Percentiles rank a stretch among this genome's conserved stretches.
Evolutionary conservation across 1,140 invertebrate species (phyloP).

Genomic region (Danaus melanippus): DNA sequence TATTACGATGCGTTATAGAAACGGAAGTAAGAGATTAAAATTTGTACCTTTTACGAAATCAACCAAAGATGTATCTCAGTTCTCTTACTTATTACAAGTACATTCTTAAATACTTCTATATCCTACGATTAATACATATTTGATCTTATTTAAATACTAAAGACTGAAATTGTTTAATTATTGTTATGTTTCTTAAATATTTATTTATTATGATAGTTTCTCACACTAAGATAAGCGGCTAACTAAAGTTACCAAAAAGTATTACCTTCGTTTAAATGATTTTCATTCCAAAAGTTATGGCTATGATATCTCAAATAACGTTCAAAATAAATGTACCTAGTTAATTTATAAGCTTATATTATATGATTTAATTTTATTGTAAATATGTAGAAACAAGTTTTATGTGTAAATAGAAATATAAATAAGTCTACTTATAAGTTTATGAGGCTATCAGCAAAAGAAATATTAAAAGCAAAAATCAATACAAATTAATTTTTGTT

Average conservation of each 20-base stretch:
- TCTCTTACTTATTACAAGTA: constrained; percentile 6
- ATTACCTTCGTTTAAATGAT: constrained; percentile 55
- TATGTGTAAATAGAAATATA: constrained; percentile 40
- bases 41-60: constrained; percentile 19
- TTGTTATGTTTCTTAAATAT: constrained; percentile 59
- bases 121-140: constrained; percentile 8
- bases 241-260: constrained; percentile 70
- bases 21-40: background rate
- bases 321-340: constrained; percentile 34
- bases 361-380: constrained; percentile 21
- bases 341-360: constrained; percentile 17
- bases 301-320: constrained; percentile 42
- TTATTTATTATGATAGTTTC: constrained; percentile 66
- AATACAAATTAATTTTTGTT: constrained; percentile 30
- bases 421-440: constrained; percentile 34
- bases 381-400: constrained; percentile 20
- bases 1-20: constrained; percentile 2
- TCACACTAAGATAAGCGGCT: constrained; percentile 41
- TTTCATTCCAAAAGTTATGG: constrained; percentile 45
- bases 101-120: constrained; percentile 1
- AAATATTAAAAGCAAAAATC: constrained; percentile 31
- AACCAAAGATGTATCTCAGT: constrained; percentile 40
- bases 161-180: constrained; percentile 62
- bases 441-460: constrained; percentile 47
- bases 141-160: constrained; percentile 38